Percentiles rank a stretch among this genome's conserved stretches.
Conservation (phyloP, 2,888 invertebrate genomes). For the Eurois occulta region DNA sequence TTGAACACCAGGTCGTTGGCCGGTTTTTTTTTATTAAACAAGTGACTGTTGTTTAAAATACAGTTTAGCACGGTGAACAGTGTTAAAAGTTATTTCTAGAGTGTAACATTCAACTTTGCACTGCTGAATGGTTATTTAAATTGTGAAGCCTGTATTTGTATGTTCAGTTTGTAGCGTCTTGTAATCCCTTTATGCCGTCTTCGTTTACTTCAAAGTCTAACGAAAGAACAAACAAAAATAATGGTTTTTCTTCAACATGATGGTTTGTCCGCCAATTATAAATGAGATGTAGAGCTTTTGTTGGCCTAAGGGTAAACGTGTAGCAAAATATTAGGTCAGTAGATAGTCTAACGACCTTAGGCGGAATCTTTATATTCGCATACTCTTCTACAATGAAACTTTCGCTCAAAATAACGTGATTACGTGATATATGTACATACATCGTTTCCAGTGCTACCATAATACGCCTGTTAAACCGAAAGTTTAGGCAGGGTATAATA, state of each 20-base stretch:
- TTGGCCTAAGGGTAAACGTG: conserved; percentile 9
- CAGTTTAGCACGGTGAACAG: conserved; percentile 21
- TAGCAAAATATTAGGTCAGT: not conserved
- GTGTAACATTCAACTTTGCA: no score
- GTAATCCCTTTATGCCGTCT: not conserved
- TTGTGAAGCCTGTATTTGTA: not conserved
- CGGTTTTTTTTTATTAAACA: conserved; percentile 4
- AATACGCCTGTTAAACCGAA: not conserved
- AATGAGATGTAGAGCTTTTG: not conserved
- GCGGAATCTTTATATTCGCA: not conserved
- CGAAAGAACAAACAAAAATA: not conserved
- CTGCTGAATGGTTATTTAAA: conserved; percentile 34
- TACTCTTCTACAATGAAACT: not conserved
- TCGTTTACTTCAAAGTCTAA: conserved; percentile 5
- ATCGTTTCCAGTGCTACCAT: no score
- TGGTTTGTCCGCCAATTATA: conserved; percentile 25
- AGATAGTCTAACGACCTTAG: not conserved
- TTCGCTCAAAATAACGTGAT: conserved; percentile 1
- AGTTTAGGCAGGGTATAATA: no score
- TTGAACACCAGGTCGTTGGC: conserved; percentile 15
- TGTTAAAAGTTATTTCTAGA: conserved; percentile 35
- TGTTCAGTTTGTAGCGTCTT: conserved; percentile 3
- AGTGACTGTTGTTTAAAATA: conserved; percentile 8
- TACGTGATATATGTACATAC: no score
- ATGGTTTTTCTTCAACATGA: not conserved